Evolutionary conservation across 2,888 invertebrate genomes (phyloP), one percentile per base, ranked within the genome.

Genomic region (Folsomia manolachei): DNA sequence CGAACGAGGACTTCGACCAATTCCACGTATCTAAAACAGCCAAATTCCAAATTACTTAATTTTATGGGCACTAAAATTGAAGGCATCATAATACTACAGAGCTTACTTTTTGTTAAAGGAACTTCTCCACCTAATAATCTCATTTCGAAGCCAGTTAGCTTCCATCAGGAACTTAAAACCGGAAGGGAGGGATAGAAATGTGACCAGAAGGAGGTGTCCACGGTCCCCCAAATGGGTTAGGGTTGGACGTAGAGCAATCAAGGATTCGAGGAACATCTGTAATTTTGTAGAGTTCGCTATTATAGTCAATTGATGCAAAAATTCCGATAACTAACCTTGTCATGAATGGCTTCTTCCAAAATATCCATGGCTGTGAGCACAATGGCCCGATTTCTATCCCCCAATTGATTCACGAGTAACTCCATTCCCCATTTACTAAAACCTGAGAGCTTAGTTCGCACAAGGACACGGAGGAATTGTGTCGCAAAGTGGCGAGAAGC

Each of bases 331-430:
- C 27, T 87, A 81, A 92, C 92, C 82, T 91, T 89, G 77, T 94
- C 90, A 84, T 94, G 94, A 83, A 93, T 93, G n/a, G 95, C 94
- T 86, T 97, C 97, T 82, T 95, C 93, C 61, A 97, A 86, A 71
- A 92, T 90, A 78, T 90, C 88, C 70, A 95, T 86, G 2, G 97
- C 94, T 11, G 91, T 88, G 79, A 92, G 86, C 9, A 91, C 90
- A 27, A 97, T 92, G 53, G 90, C 88, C 75, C 90, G 89, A 72
- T 92, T 92, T 74, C 89, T 87, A 83, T 98, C 98, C 79, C 90
- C 90, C 51, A 97, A 86, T 85, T 95, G 95, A 69, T 89, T 89
- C 23, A 94, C 89, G 66, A 98, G 86, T 82, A 95, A 85, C 78
- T 91, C 90, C 74, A 97, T 87, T 24, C 94, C 91, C 97, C 97